phyloP scores from a whole-genome alignment of 37 sponge, comb jelly and placozoan species.

The Cladorhizidae sp. region DNA sequence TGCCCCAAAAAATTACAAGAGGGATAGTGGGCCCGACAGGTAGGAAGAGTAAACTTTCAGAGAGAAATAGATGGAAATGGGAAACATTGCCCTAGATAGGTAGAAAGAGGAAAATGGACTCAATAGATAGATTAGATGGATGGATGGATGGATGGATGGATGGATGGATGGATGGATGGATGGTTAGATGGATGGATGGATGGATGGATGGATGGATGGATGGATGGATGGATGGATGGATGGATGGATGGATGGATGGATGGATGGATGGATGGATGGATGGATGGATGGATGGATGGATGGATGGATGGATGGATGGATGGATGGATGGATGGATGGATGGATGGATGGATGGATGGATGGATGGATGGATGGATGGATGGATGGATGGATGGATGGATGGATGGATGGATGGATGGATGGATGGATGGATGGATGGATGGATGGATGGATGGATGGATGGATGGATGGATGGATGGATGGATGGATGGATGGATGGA shows the following conservation, averaged over 20 bases:
- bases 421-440: neutral
- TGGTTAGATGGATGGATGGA: too few species aligned
- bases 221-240: too few species aligned
- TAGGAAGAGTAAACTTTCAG: too few species aligned
- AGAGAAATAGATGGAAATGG: too few species aligned
- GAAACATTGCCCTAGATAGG: too few species aligned
- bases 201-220: too few species aligned
- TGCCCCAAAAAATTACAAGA: too few species aligned
- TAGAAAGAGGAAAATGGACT: too few species aligned
- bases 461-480: neutral
- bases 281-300: neutral
- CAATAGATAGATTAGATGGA: too few species aligned
- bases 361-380: neutral
- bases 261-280: neutral
- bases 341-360: neutral
- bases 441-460: neutral
- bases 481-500: neutral
- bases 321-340: neutral
- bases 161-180: too few species aligned
- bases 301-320: neutral
- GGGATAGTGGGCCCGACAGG: too few species aligned
- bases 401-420: neutral
- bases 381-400: neutral
- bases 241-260: conserved; percentile 16
- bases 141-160: too few species aligned